phyloP scores from a whole-genome alignment of 2,797 vertebrate species.

The Coreius guichenoti region DNA sequence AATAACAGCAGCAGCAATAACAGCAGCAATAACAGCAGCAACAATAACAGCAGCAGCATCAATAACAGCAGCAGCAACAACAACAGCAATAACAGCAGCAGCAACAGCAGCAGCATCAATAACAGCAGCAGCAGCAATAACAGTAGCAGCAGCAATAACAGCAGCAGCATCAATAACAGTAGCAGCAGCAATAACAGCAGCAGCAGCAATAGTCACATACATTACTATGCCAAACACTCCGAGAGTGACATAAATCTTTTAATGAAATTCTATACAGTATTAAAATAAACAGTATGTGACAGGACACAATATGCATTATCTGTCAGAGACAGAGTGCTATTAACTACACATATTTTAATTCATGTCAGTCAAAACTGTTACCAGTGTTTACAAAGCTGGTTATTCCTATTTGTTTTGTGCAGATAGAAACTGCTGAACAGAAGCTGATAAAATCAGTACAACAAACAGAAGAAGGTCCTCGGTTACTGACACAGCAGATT shows the following conservation, averaged over 20 bases:
- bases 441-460: slow-evolving; percentile 21
- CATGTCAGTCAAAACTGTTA: background rate
- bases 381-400: background rate
- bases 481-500: slow-evolving; percentile 17
- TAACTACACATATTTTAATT: background rate
- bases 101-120: no score
- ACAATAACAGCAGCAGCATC: no score
- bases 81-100: no score
- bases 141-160: no score
- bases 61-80: no score
- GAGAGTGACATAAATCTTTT: background rate
- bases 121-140: no score
- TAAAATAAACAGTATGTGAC: background rate
- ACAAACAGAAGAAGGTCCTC: slow-evolving; percentile 4
- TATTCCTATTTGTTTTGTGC: background rate
- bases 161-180: no score
- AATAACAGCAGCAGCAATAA: no score
- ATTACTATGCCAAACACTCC: background rate
- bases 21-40: no score
- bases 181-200: no score
- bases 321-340: background rate
- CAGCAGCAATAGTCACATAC: background rate
- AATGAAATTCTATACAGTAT: background rate
- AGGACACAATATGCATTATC: background rate
- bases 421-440: slow-evolving; percentile 12